Evolutionary conservation across 2,888 invertebrate species (phyloP).

Genomic region (Luffia ferchaultella): DNA sequence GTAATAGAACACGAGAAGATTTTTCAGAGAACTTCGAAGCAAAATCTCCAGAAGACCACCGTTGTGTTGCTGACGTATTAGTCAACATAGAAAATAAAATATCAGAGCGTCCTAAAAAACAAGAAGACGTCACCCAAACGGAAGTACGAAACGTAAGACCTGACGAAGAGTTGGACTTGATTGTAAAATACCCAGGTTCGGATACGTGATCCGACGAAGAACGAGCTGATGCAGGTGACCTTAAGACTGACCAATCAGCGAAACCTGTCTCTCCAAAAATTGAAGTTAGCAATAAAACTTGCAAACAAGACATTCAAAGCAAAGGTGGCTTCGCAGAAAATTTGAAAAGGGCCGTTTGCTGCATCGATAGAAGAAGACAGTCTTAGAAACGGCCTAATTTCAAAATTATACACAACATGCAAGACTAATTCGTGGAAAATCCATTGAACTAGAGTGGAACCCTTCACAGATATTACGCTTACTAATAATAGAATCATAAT

Average conservation of each 20-base stretch:
- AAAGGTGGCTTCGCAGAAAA: conserved; percentile 53
- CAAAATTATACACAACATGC: conserved; percentile 6
- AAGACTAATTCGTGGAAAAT: conserved; percentile 3
- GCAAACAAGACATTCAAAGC: conserved; percentile 39
- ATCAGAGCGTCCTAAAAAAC: conserved; percentile 36
- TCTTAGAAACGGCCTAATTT: conserved; percentile 29
- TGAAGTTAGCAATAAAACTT: conserved; percentile 21
- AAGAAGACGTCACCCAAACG: conserved; percentile 34
- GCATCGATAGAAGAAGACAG: conserved; percentile 51
- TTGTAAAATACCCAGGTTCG: conserved; percentile 52
- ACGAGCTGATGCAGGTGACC: conserved; percentile 25
- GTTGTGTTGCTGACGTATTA: conserved; percentile 46
- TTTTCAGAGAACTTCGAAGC: conserved; percentile 29
- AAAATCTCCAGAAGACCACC: conserved; percentile 39
- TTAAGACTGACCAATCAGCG: conserved; percentile 39
- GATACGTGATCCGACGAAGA: conserved; percentile 64
- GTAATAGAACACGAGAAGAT: conserved; percentile 24
- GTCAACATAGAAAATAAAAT: conserved; percentile 56
- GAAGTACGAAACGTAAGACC: conserved; percentile 41
- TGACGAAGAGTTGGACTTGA: conserved; percentile 55
- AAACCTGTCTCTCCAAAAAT: conserved; percentile 17
- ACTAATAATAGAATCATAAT: conserved; percentile 23
- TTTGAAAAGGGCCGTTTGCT: conserved; percentile 52
- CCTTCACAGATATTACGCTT: conserved; percentile 54
- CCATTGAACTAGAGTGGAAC: conserved; percentile 16